Percentiles rank a stretch among this genome's conserved stretches.
Conservation (phyloP, 1,140 invertebrate species). For the Bombus turneri region DNA sequence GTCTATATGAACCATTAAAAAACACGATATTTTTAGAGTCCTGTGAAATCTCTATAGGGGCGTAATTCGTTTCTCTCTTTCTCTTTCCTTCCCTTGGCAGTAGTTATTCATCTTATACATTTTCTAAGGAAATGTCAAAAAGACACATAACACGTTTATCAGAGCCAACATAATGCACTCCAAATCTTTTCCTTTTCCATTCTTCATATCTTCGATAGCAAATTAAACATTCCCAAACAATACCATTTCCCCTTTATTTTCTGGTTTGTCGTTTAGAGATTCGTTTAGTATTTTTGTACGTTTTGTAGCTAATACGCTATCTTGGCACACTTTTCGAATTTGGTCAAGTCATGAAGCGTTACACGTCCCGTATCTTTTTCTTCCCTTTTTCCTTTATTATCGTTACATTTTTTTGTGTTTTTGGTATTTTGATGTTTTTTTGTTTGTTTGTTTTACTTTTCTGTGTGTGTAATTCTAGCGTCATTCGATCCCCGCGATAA, state of each 20-base stretch:
- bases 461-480: conserved; percentile 53
- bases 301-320: conserved; percentile 37
- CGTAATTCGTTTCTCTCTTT: background rate
- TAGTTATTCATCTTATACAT: background rate
- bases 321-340: conserved; percentile 59
- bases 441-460: conserved; percentile 2
- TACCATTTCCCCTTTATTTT: background rate
- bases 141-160: conserved; percentile 5
- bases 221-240: background rate
- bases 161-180: background rate
- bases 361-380: conserved; percentile 37
- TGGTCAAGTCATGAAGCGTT: conserved; percentile 53
- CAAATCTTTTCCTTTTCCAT: background rate
- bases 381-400: conserved; percentile 30
- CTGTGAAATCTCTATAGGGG: background rate
- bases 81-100: background rate
- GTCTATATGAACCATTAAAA: conserved; percentile 3
- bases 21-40: background rate
- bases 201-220: conserved; percentile 4
- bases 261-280: background rate
- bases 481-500: conserved; percentile 70
- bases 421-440: conserved; percentile 34
- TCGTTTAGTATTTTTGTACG: conserved; percentile 19
- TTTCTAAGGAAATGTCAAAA: conserved; percentile 3
- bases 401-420: conserved; percentile 34